Evolutionary conservation across 2,888 invertebrate species (phyloP).

Genomic region (Tenthredo livida): DNA sequence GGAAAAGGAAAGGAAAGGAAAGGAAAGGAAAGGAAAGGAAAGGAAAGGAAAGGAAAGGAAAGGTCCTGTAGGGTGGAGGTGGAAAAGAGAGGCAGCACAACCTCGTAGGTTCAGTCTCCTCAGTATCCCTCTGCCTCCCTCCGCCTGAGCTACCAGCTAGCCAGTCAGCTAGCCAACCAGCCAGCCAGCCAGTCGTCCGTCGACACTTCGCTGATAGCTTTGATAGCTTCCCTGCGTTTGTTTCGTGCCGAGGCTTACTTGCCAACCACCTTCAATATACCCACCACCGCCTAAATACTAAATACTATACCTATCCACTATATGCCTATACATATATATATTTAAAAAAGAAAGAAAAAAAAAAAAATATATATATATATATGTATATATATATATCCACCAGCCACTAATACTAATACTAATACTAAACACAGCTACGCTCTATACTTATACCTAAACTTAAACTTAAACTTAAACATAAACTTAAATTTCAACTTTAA

Average conservation of each 20-base stretch:
- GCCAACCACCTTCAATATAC: slow-evolving; percentile 51
- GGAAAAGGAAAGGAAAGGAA: background rate
- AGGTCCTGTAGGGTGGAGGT: slow-evolving; percentile 20
- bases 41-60: slow-evolving; percentile 20
- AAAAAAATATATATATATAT: background rate
- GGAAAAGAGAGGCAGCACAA: slow-evolving; percentile 33
- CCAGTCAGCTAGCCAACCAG: slow-evolving; percentile 58
- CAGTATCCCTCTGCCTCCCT: slow-evolving; percentile 50
- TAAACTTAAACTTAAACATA: background rate
- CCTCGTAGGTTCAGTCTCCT: slow-evolving; percentile 60
- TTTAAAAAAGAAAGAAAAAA: background rate
- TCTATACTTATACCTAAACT: background rate
- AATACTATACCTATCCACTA: slow-evolving; percentile 1
- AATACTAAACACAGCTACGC: background rate
- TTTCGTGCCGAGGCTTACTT: slow-evolving; percentile 61
- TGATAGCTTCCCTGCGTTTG: slow-evolving; percentile 62
- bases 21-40: background rate
- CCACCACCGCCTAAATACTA: slow-evolving; percentile 23
- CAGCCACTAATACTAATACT: background rate
- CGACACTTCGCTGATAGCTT: slow-evolving; percentile 64
- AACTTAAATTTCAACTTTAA: background rate
- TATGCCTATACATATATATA: background rate
- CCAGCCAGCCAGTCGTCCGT: slow-evolving; percentile 54
- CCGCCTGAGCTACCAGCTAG: slow-evolving; percentile 63
- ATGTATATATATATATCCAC: background rate